A percentile compares a stretch with the other conserved stretches of the same genome.
phyloP scores from a whole-genome alignment of 2,888 invertebrate species.

The Pandemis corylana region DNA sequence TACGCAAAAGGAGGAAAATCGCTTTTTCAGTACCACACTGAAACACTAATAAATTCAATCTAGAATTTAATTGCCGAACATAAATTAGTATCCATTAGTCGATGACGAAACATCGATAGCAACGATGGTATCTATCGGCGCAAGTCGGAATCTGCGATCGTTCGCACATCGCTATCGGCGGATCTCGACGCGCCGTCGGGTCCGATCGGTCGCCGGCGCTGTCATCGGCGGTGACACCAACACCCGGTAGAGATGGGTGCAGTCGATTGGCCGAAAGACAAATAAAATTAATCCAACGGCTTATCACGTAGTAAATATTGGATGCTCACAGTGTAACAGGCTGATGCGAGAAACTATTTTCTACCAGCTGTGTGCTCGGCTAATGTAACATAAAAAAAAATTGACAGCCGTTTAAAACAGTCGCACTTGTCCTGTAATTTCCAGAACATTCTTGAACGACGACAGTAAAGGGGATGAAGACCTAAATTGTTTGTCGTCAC shows the following conservation, averaged over 20 bases:
- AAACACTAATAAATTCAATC: neutral
- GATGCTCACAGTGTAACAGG: too few relatives aligned
- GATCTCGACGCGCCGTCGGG: slow-evolving; percentile 40
- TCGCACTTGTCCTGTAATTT: too few relatives aligned
- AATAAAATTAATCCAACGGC: neutral
- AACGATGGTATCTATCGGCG: slow-evolving; percentile 18
- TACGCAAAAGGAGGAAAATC: neutral
- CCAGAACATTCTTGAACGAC: too few relatives aligned
- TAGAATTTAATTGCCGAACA: neutral
- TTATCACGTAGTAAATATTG: neutral
- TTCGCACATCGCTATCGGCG: slow-evolving; percentile 40
- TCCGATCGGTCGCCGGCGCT: slow-evolving; percentile 32
- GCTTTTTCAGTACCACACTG: neutral
- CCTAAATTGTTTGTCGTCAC: neutral
- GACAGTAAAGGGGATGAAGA: neutral
- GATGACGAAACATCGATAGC: slow-evolving; percentile 36
- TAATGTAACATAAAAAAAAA: too few relatives aligned
- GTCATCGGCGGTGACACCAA: slow-evolving; percentile 37
- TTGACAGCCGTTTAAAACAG: too few relatives aligned
- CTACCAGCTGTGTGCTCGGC: too few relatives aligned
- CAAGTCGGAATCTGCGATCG: slow-evolving; percentile 38
- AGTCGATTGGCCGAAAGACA: slow-evolving; percentile 9
- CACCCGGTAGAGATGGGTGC: slow-evolving; percentile 12
- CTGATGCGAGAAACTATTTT: too few relatives aligned
- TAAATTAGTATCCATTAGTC: slow-evolving; percentile 19